A percentile compares a stretch with the other conserved stretches of the same genome.
Conservation (phyloP, 2,797 vertebrate species). For the Molossus alvarezi region DNA sequence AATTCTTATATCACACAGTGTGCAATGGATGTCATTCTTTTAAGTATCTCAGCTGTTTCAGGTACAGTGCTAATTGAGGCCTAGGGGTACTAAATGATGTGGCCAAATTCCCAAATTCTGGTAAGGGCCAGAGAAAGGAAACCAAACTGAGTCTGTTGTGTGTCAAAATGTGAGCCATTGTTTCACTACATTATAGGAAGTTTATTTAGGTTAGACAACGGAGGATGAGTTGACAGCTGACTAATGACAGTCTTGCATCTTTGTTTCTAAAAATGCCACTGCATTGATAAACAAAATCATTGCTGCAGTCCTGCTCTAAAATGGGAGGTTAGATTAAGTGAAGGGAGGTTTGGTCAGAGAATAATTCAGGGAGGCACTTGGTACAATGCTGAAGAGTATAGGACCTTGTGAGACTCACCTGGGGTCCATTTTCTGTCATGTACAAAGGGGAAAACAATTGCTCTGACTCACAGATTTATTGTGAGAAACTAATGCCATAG, state of each 20-base stretch:
- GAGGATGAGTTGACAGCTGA: neutral
- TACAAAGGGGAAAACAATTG: neutral
- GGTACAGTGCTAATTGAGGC: neutral
- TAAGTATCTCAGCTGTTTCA: neutral
- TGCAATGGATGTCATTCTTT: neutral
- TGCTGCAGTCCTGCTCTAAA: neutral
- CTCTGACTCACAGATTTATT: neutral
- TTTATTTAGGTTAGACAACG: neutral
- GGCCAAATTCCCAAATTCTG: neutral
- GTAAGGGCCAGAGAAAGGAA: neutral
- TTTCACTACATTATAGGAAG: neutral
- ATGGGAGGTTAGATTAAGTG: neutral
- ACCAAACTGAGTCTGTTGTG: neutral
- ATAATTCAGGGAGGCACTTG: neutral
- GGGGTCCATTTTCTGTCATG: neutral
- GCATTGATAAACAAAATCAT: neutral
- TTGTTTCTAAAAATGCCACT: neutral
- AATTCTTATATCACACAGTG: neutral
- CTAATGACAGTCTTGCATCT: neutral
- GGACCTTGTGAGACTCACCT: neutral
- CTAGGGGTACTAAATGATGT: neutral
- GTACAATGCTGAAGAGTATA: neutral
- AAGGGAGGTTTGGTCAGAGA: neutral
- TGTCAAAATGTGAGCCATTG: neutral
- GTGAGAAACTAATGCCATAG: neutral